Evolutionary conservation across 2,113 vertebrate genomes (phyloP).

Genomic region (Leucopternis melanops): DNA sequence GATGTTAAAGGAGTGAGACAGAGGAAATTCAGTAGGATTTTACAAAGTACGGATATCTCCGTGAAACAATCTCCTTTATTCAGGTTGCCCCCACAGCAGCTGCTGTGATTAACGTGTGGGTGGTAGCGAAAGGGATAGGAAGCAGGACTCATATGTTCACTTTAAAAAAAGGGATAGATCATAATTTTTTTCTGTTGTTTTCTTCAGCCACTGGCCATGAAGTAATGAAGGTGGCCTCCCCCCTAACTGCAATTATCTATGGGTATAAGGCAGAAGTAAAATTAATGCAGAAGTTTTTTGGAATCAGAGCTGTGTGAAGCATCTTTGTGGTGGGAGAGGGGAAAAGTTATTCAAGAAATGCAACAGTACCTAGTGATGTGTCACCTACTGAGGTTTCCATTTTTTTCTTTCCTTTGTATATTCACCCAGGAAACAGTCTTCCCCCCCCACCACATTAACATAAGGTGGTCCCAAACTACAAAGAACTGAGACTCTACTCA

Average conservation of each 20-base stretch:
- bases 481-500: not conserved
- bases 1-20: not conserved
- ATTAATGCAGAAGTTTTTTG: not conserved
- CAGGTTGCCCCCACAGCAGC: not conserved
- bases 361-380: too few species aligned
- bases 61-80: not conserved
- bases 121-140: not conserved
- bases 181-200: rapidly evolving
- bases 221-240: not conserved
- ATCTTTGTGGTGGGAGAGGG: not conserved
- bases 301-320: not conserved
- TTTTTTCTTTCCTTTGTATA: too few species aligned
- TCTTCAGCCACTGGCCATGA: not conserved
- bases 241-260: not conserved
- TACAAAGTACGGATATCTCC: not conserved
- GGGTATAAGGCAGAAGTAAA: not conserved
- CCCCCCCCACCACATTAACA: too few species aligned
- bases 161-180: not conserved
- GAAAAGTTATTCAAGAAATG: not conserved
- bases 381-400: not conserved
- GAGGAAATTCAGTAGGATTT: not conserved
- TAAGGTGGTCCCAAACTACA: not conserved
- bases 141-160: not conserved
- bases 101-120: not conserved
- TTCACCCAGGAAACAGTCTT: too few species aligned